These are phyloP conservation scores for Rhizomys pruinosus DNA, from an alignment of 2,113 vertebrate species.

Conservation along the genomic window DNA sequence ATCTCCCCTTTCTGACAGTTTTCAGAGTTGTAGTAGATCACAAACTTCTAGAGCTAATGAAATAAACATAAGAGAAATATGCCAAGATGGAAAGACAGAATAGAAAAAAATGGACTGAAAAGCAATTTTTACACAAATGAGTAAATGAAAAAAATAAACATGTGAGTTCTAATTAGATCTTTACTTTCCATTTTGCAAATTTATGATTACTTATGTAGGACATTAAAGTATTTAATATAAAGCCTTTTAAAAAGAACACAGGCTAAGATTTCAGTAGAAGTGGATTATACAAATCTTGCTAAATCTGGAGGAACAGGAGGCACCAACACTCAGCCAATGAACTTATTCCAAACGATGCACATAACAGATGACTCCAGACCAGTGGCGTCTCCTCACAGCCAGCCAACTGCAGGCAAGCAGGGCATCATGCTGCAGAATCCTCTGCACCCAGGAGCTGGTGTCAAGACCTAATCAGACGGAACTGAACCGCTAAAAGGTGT, in stretches of 20 bases:
- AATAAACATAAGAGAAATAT: slow-evolving; percentile 58
- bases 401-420: not conserved
- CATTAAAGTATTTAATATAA: slow-evolving; percentile 53
- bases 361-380: not conserved
- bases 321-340: not conserved
- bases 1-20: slow-evolving; percentile 27
- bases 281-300: not conserved
- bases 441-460: not conserved
- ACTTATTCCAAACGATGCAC: not conserved
- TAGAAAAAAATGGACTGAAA: slow-evolving; percentile 30
- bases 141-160: slow-evolving; percentile 63
- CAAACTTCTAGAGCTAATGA: slow-evolving; percentile 28
- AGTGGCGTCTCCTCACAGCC: not conserved
- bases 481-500: not conserved
- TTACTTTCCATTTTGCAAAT: slow-evolving; percentile 54
- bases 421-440: too few species aligned
- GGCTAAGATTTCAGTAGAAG: slow-evolving; percentile 17
- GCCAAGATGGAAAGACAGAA: slow-evolving; percentile 52
- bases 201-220: not conserved
- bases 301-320: not conserved
- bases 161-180: slow-evolving; percentile 60
- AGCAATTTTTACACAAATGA: slow-evolving; percentile 58
- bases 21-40: slow-evolving; percentile 53
- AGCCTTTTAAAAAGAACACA: not conserved
- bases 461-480: not conserved